Conservation (phyloP, 2,888 invertebrate genomes). For the Trachelus iudaicus region DNA sequence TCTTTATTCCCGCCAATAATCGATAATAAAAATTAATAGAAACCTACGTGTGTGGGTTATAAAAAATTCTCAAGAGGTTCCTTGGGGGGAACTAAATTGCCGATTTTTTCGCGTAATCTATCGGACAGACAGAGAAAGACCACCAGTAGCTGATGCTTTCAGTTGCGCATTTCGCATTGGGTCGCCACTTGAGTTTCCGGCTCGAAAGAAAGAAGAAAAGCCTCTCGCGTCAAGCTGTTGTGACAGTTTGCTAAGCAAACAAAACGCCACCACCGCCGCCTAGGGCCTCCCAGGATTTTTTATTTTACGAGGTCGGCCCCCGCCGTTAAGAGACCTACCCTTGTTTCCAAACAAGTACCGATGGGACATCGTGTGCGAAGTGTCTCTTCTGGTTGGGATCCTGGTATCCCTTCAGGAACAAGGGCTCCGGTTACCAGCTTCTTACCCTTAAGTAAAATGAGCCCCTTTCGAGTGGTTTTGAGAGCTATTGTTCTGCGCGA, state of each 20-base stretch:
- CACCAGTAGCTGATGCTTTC: not conserved
- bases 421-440: not conserved
- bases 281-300: constrained; percentile 13
- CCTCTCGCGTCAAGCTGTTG: constrained; percentile 50
- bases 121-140: not conserved
- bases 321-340: constrained; percentile 32
- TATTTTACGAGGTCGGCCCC: constrained; percentile 25
- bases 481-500: not conserved
- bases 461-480: not conserved
- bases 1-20: not conserved
- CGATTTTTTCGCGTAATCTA: not conserved
- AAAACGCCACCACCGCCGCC: constrained; percentile 38
- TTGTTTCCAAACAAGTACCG: constrained; percentile 37
- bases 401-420: not conserved
- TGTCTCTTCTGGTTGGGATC: not conserved
- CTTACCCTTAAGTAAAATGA: not conserved
- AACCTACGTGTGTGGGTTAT: not conserved
- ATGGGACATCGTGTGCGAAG: constrained; percentile 5
- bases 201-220: constrained; percentile 12
- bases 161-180: constrained; percentile 5
- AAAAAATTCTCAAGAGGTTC: not conserved
- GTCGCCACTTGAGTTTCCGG: constrained; percentile 40
- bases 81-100: not conserved
- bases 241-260: constrained; percentile 59
- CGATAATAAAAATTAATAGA: not conserved